Evolutionary conservation across 1,140 invertebrate species (phyloP), one percentile per base, ranked within the genome.

Genomic region (Trichomalopsis sarcophagae): DNA sequence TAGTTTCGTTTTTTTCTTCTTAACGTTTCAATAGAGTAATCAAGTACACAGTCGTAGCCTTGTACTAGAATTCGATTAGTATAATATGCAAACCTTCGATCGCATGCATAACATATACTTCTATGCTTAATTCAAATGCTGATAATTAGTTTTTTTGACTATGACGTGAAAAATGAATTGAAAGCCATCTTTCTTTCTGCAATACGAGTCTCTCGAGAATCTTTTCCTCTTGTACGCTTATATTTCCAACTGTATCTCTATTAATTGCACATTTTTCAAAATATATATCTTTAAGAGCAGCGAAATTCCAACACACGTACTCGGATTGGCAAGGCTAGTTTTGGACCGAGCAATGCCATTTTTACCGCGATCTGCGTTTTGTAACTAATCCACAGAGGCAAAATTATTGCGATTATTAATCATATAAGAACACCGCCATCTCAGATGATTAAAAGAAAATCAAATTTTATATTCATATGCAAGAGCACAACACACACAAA

Each of bases 321-420:
- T 80, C 47, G 68, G 69, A 79, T 80, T 74, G 68, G 44, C 69
- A 23, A 74, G 44, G 21, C 82, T 84, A 83, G 27, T 73, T 74
- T 73, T 80, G 77, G 77, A 84, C n/a, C 44, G 68, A 79, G 27
- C 55, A 73, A 78, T 79, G 71, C 17, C 2, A 62, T 71, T 13
- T 71, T 71, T 7, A 62, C 7, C 68, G 68, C 23, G 55, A 84
- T 87, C 87, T 89, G 88, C 89, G 89, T 88, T 80, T 84, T 92
- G 91, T 93, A 90, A 93, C 91, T 92, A 93, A 93, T 92, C 88
- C 87, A 88, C 87, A 89, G 88, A 88, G 78, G 75, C 82, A 40
- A 75, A 75, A n/a, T 84, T 75, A n/a, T 84, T 75, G 66, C 33
- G 68, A 74, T 81, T 68, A 74, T 75, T 66, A 74, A 55, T 27